Evolutionary conservation across 2,888 invertebrate genomes (phyloP).

Genomic region (Andrena bucephala): DNA sequence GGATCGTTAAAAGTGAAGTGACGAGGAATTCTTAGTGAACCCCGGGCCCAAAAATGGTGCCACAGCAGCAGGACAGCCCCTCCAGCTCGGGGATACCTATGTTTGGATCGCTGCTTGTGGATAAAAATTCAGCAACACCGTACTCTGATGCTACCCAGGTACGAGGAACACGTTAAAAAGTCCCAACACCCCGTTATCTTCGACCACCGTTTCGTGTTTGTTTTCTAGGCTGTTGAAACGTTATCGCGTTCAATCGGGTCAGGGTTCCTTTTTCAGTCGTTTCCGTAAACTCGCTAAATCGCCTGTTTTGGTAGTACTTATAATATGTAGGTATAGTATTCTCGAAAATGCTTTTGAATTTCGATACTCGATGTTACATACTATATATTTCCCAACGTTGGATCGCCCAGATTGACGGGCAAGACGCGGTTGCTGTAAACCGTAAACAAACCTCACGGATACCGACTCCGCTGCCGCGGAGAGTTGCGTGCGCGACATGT

Average conservation of each 20-base stretch:
- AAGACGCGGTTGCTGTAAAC: not conserved
- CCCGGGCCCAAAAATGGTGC: conserved; percentile 88
- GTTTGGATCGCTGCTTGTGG: conserved; percentile 96
- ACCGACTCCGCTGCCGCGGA: too few species aligned
- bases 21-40: conserved; percentile 3
- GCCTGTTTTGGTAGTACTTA: too few species aligned
- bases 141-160: conserved; percentile 99
- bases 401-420: not conserved
- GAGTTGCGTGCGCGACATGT: too few species aligned
- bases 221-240: not conserved
- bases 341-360: too few species aligned
- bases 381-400: not conserved
- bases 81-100: conserved; percentile 89
- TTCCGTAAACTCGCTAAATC: too few species aligned
- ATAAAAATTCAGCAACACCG: conserved; percentile 96
- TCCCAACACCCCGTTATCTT: too few species aligned
- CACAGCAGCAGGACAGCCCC: conserved; percentile 89
- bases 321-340: too few species aligned
- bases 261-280: too few species aligned
- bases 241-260: too few species aligned
- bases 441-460: not conserved
- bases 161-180: conserved; percentile 62
- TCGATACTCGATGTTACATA: not conserved
- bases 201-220: too few species aligned
- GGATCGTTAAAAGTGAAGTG: conserved; percentile 47